Base-by-base conservation (phyloP, 2,888 invertebrate genomes). In the Troglohyphantes excavatus region DNA sequence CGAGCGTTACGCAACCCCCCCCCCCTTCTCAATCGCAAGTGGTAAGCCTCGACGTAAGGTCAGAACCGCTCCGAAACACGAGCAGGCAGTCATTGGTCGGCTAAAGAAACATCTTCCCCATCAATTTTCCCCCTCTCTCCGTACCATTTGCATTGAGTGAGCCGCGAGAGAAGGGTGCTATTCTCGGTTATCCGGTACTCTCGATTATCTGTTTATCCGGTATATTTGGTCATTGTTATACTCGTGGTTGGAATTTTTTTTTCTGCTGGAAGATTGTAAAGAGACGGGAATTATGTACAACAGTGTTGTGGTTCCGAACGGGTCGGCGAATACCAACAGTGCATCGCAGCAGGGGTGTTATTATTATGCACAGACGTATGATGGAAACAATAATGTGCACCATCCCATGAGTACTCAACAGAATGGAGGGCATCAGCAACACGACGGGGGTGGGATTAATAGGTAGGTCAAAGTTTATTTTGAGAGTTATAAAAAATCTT, bases 361-460 rank as follows among this genome's bases (percentile, higher is more conserved):
- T 43, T 86, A 86, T 27, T 86, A 86, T 59, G 19, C 73, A 23
- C 67, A 70, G 21, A 53, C 65, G 2, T 78, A 68, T 68, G 85
- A 86, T 65, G 85, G 85, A 59, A 86, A 76, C 68, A 86, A 78
- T 46, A 78, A 67, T 75, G 75, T 70, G 39, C 85, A 86, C 23
- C 59, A 68, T 46, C 70, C 53, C n/a, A 73, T 82, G 61, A 82
- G 33, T 23, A n/a, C 68, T 33, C 81, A 81, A 29, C 81, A 81
- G 61, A 73, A 73, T 78, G 43, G 53, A n/a, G 29, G 21, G 11
- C 76, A 78, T 27, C 85, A 83, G 21, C 83, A 76, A n/a, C 59
- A 26, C 2, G 85, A 78, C 9, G 78, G 85, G 21, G 84, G 83
- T 0, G 84, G 75, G 19, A 46, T 61, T 13, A 70, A 78, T 33